phyloP scores from a whole-genome alignment of 2,113 vertebrate species.

The Vidua macroura region DNA sequence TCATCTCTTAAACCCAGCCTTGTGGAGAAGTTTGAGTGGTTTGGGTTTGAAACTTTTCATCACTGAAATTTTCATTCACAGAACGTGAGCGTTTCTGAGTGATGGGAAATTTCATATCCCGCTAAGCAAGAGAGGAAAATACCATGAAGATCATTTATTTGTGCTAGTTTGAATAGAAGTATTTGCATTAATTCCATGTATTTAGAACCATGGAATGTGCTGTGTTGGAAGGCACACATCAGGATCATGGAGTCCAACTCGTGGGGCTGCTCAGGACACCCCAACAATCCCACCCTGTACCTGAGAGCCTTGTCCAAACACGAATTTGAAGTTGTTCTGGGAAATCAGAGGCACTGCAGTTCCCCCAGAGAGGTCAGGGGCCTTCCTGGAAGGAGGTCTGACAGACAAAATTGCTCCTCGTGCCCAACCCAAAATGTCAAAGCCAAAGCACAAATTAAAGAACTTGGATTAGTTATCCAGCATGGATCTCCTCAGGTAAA shows the following conservation, averaged over 20 bases:
- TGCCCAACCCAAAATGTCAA: fast-evolving
- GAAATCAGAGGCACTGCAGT: not conserved
- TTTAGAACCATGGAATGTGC: not conserved
- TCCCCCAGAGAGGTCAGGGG: not conserved
- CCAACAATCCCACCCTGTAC: not conserved
- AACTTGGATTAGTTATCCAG: not conserved
- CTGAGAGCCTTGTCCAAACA: not conserved
- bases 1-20: not conserved
- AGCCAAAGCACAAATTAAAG: not conserved
- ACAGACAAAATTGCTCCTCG: not conserved
- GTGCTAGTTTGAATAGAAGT: not conserved
- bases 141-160: not conserved
- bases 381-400: not conserved
- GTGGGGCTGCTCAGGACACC: not conserved
- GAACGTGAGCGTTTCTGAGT: not conserved
- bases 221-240: not conserved
- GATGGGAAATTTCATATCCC: not conserved
- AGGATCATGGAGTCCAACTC: not conserved
- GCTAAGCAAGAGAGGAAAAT: not conserved
- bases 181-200: not conserved
- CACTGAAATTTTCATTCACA: fast-evolving
- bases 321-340: not conserved
- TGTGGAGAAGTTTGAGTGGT: not conserved
- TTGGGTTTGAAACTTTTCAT: not conserved
- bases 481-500: not conserved